Evolutionary conservation across 92 coral and sea anemone genomes (phyloP), one percentile per base, ranked within the genome.

Genomic region (Phenganax marumi): DNA sequence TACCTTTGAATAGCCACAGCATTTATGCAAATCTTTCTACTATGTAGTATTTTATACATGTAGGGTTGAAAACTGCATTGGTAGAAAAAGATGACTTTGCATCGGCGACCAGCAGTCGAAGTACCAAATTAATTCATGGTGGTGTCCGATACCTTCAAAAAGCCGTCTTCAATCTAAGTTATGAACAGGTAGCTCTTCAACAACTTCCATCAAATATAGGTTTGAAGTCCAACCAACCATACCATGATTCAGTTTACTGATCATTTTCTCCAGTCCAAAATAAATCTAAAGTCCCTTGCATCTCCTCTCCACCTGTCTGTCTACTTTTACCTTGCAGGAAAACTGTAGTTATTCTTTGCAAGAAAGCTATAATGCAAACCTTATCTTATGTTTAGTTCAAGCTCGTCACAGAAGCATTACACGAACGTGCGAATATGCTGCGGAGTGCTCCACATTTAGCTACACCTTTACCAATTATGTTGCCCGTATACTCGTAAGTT

Each of bases 111-210:
- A 95, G 98, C 90, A 92, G 98, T 75, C 91, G 96, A 55, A 95
- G 98, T 62, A 95, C 98, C 21, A 95, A 95, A 73, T 86, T 95
- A 47, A 95, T 95, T 24, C 98, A 95, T 89, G 98, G 98, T 6
- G 98, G 98, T 8, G 98, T 95, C 13, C 95, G 98, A 3, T 95
- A 95, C 76, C 91, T 95, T 25, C 98, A 95, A 70, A 95, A 95
- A 74, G 98, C 98, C 10, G 91, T 95, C 58, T 88, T 92, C 83
- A 84, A 91, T 8, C 70, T 95, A 33, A 97, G 93, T 81, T 84
- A 93, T 76, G 98, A 95, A 64, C 98, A 95, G 96, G 98, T 95
- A 10, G 18, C 43, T 33, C 43, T 33, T 33, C 43, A 33, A 33
- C 43, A 33, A 33, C 5, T 33, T 33, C 43, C 43, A 33, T 33